Percentiles rank a stretch among this genome's conserved stretches.
phyloP scores from a whole-genome alignment of 1,140 invertebrate genomes.

The Oryzaephilus surinamensis region DNA sequence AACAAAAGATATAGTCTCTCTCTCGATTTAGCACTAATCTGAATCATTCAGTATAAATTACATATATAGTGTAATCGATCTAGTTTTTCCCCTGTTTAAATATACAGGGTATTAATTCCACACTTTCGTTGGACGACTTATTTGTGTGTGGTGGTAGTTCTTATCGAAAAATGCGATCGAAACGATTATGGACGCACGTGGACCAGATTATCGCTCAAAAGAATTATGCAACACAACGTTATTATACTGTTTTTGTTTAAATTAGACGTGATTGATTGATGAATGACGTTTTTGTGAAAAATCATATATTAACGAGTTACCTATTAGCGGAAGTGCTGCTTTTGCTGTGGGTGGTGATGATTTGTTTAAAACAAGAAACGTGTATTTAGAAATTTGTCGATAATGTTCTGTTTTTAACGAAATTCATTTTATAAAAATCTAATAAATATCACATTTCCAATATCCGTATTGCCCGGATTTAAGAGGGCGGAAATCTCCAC shows the following conservation, averaged over 20 bases:
- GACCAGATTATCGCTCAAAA: too few relatives aligned
- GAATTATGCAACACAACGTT: conserved; percentile 8
- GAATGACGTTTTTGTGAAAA: too few relatives aligned
- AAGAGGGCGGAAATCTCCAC: not conserved
- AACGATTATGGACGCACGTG: conserved; percentile 4
- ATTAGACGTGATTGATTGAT: conserved; percentile 16
- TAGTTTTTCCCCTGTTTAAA: conserved; percentile 12
- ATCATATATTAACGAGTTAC: conserved; percentile 5
- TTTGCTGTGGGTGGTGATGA: conserved; percentile 6
- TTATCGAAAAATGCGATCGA: too few relatives aligned
- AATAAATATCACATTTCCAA: not conserved
- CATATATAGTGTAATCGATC: too few relatives aligned
- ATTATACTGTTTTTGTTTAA: conserved; percentile 14
- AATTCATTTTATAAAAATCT: conserved; percentile 12
- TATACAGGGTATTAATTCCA: conserved; percentile 6
- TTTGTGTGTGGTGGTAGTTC: too few relatives aligned
- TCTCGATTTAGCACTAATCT: conserved; percentile 11
- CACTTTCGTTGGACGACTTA: too few relatives aligned
- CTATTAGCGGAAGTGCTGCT: conserved; percentile 8
- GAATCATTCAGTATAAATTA: conserved; percentile 17
- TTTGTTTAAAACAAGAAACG: conserved; percentile 4
- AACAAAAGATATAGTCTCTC: conserved; percentile 7
- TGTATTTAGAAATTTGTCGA: not conserved
- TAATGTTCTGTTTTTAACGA: not conserved
- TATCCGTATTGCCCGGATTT: not conserved